Conservation (phyloP, 2,888 invertebrate species). For the Plebejus anna region DNA sequence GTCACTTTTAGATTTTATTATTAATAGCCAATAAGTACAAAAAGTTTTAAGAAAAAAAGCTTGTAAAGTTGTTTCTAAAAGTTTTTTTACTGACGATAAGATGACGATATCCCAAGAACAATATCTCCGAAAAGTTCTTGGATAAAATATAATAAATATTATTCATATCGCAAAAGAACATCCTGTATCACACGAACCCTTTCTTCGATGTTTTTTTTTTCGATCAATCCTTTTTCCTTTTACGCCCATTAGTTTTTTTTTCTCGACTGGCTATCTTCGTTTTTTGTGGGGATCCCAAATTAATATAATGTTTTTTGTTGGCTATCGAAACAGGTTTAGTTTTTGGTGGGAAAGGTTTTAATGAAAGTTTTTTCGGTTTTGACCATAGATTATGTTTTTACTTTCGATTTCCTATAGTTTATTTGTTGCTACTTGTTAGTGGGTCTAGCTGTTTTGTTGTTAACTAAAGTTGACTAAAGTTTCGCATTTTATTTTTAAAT, state of each 20-base stretch:
- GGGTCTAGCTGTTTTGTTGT: not conserved
- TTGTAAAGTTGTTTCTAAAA: too few relatives aligned
- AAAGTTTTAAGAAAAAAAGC: too few relatives aligned
- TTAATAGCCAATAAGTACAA: too few relatives aligned
- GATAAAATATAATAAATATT: too few relatives aligned
- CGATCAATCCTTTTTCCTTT: conserved; percentile 67
- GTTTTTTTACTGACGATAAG: too few relatives aligned
- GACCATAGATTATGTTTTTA: conserved; percentile 50
- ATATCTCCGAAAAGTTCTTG: too few relatives aligned
- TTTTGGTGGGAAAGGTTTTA: conserved; percentile 65
- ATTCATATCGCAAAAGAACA: conserved; percentile 42
- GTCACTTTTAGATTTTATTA: too few relatives aligned
- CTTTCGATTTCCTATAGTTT: conserved; percentile 63
- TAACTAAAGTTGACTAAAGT: too few relatives aligned
- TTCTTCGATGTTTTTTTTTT: conserved; percentile 54
- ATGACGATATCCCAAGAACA: too few relatives aligned
- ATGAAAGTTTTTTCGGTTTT: conserved; percentile 70
- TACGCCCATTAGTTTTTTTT: conserved; percentile 78
- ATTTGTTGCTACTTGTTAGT: not conserved
- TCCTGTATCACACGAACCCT: conserved; percentile 66
- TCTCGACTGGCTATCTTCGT: conserved; percentile 64
- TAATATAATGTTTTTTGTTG: conserved; percentile 72
- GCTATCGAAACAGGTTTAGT: conserved; percentile 65
- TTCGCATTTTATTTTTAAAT: too few relatives aligned
- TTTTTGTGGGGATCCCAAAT: conserved; percentile 78